Percentiles rank a stretch among this genome's conserved stretches.
Conservation (phyloP, 2,113 vertebrate species). For the Hyla sarda region DNA sequence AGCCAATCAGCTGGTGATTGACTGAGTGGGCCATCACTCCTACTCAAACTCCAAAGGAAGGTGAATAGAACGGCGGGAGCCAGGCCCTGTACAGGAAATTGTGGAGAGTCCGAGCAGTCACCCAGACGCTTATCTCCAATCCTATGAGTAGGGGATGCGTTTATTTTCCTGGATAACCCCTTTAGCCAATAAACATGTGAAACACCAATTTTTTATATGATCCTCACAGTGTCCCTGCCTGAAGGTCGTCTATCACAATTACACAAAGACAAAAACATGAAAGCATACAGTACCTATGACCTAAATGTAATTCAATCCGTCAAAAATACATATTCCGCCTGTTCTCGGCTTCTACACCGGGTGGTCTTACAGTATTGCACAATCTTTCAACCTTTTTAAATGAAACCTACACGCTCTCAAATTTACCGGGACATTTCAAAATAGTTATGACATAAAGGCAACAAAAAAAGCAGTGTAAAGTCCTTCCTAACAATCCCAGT, state of each 20-base stretch:
- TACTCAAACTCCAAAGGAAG: no score
- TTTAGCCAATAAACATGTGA: no score
- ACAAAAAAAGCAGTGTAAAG: constrained; percentile 26
- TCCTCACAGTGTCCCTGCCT: background rate
- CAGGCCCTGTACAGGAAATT: no score
- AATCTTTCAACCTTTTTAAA: constrained; percentile 10
- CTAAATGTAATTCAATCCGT: background rate
- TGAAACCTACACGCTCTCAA: background rate
- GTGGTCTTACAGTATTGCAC: constrained; percentile 31
- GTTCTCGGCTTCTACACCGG: background rate
- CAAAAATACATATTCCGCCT: background rate
- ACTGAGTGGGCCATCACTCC: no score
- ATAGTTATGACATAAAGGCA: constrained; percentile 1
- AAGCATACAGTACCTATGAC: background rate
- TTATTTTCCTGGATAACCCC: no score
- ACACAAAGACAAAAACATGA: background rate
- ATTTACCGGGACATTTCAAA: background rate
- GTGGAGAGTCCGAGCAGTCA: no score
- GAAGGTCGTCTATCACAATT: background rate
- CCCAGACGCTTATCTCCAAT: no score
- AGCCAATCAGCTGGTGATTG: no score
- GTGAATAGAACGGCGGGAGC: no score
- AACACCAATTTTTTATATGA: background rate
- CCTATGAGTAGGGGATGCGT: no score
- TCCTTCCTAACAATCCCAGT: constrained; percentile 59